Evolutionary conservation across 2,113 vertebrate genomes (phyloP).

Genomic region (Oxygymnocypris stewartii): DNA sequence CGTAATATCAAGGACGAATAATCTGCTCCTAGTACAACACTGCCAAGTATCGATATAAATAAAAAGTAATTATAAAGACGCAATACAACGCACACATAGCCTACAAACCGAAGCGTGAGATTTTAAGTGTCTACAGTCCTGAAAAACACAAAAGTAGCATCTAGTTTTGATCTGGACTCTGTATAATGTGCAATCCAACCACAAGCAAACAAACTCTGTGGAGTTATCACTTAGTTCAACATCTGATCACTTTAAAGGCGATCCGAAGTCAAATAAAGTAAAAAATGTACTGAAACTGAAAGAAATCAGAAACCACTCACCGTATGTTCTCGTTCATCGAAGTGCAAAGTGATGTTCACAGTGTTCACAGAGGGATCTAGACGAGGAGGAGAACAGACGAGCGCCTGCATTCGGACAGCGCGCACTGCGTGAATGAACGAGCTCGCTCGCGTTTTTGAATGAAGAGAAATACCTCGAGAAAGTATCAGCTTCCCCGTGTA

Average conservation of each 20-base stretch:
- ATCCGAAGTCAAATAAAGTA: neutral
- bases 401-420: conserved; percentile 19
- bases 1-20: neutral
- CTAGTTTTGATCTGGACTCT: neutral
- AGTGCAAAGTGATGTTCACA: conserved; percentile 6
- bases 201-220: neutral
- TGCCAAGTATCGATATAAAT: neutral
- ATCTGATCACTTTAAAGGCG: neutral
- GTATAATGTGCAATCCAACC: neutral
- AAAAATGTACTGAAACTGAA: neutral
- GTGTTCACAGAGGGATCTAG: neutral
- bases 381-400: neutral
- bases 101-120: too few relatives aligned
- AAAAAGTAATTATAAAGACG: neutral
- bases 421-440: conserved; percentile 44
- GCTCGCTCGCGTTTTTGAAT: conserved; percentile 12
- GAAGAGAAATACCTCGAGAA: conserved; percentile 29
- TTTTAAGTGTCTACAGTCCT: too few relatives aligned
- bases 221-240: neutral
- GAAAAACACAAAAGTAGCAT: too few relatives aligned
- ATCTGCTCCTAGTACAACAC: neutral
- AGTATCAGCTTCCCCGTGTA: conserved; percentile 2
- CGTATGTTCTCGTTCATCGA: neutral
- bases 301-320: conserved; percentile 42
- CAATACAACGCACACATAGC: neutral